These are phyloP conservation scores for Leucophenga varia DNA, from an alignment of 1,140 invertebrate species.

Conservation along the genomic window DNA sequence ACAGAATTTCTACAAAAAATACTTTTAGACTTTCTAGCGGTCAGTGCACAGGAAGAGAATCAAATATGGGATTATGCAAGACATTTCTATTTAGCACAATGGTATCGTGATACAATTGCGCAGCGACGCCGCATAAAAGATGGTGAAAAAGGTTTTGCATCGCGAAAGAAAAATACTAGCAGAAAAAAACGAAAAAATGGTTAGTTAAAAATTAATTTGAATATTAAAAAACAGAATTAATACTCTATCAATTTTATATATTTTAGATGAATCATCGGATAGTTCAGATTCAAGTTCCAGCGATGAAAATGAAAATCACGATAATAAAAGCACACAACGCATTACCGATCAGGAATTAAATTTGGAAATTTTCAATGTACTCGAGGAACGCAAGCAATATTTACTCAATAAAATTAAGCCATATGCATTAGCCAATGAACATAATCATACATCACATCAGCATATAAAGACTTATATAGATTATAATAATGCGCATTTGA, in stretches of 20 bases:
- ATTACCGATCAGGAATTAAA: slow-evolving; percentile 59
- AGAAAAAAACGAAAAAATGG: slow-evolving; percentile 58
- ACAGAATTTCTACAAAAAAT: slow-evolving; percentile 89
- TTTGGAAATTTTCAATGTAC: slow-evolving; percentile 73
- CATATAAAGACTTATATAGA: slow-evolving; percentile 90
- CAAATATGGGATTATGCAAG: slow-evolving; percentile 79
- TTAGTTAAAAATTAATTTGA: slow-evolving; percentile 14
- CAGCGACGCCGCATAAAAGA: slow-evolving; percentile 69
- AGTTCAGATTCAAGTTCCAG: slow-evolving; percentile 63
- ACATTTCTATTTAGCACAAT: slow-evolving; percentile 95
- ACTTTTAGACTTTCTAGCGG: slow-evolving; percentile 95
- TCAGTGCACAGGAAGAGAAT: slow-evolving; percentile 90
- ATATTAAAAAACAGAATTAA: slow-evolving; percentile 1
- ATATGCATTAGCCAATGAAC: slow-evolving; percentile 61
- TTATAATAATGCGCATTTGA: slow-evolving; percentile 90
- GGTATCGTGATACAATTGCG: slow-evolving; percentile 88
- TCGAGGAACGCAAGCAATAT: slow-evolving; percentile 83
- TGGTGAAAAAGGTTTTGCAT: slow-evolving; percentile 61
- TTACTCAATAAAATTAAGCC: slow-evolving; percentile 79
- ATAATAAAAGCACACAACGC: no score
- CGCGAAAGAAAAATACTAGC: slow-evolving; percentile 64
- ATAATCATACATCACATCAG: slow-evolving; percentile 67
- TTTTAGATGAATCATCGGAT: slow-evolving; percentile 34
- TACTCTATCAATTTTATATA: no score
- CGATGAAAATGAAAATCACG: slow-evolving; percentile 60